Evolutionary conservation across 2,113 vertebrate species (phyloP).

Genomic region (Poicephalus gulielmi): DNA sequence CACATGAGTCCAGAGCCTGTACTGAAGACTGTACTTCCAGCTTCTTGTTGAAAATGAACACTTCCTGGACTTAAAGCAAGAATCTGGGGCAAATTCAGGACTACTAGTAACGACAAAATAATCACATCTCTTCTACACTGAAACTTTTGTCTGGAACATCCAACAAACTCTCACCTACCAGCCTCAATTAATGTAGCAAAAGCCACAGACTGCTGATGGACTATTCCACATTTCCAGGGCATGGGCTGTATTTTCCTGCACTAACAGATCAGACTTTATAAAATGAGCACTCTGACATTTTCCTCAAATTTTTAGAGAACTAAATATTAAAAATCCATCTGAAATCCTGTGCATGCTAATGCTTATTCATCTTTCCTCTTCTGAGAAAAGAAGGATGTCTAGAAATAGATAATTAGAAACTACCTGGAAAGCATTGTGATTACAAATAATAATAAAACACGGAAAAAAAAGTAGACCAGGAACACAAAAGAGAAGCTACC

Average conservation of each 20-base stretch:
- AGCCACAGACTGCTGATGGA: not conserved
- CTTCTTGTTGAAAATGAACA: not conserved
- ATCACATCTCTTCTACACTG: not conserved
- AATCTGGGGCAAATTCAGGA: not conserved
- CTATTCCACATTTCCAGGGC: not conserved
- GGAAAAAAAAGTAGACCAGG: not conserved
- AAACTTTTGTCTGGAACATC: not conserved
- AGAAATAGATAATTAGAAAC: not conserved
- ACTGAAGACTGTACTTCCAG: not conserved
- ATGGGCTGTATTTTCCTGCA: not conserved
- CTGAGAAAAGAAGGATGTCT: not conserved
- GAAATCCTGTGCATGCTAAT: not conserved
- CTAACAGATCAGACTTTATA: not conserved
- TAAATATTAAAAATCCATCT: not conserved
- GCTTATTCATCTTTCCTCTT: not conserved
- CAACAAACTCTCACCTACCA: not conserved
- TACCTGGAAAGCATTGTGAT: not conserved
- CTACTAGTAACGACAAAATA: not conserved
- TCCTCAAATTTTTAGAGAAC: not conserved
- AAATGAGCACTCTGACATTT: not conserved
- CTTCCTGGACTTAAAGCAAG: not conserved
- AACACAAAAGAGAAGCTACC: not conserved
- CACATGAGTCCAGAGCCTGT: not conserved
- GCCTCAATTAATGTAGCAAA: not conserved
- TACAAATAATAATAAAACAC: not conserved